Evolutionary conservation across 2,113 vertebrate genomes (phyloP).

Genomic region (Condylura cristata): DNA sequence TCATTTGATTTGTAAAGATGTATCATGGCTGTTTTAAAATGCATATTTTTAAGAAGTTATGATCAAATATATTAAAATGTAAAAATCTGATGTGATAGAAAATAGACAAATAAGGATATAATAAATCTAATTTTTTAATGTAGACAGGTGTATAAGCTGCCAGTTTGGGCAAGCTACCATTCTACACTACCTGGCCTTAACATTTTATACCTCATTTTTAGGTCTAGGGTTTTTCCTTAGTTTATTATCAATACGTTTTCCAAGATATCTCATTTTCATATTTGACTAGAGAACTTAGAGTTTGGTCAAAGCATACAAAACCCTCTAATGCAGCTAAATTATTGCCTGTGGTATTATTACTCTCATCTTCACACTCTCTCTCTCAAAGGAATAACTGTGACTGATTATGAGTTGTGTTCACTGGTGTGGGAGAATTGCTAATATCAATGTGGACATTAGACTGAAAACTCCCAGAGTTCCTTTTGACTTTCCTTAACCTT

Average conservation of each 20-base stretch:
- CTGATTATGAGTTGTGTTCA: not conserved
- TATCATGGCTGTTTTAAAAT: constrained; percentile 34
- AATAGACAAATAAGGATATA: constrained; percentile 39
- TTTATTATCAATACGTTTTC: constrained; percentile 51
- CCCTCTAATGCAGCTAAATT: constrained; percentile 23
- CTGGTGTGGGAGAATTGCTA: not conserved
- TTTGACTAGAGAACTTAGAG: constrained; percentile 42
- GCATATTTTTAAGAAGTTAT: constrained; percentile 28
- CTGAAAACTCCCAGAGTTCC: not conserved
- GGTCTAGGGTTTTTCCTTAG: not conserved
- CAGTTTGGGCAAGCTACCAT: constrained; percentile 53
- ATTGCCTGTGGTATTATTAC: not conserved
- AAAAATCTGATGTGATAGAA: not conserved
- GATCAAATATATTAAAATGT: constrained; percentile 6
- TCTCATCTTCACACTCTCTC: not conserved
- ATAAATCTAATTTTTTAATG: constrained; percentile 45
- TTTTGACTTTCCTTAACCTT: constrained; percentile 11
- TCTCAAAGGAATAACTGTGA: not conserved
- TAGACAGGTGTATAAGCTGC: constrained; percentile 44
- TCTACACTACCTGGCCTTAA: constrained; percentile 34
- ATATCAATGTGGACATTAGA: not conserved
- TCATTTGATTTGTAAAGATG: constrained; percentile 15
- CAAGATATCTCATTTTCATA: constrained; percentile 30
- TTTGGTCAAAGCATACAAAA: constrained; percentile 64
- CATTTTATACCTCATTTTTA: constrained; percentile 57